Conservation (phyloP, 2,888 invertebrate genomes). For the Campoplex nolae region DNA sequence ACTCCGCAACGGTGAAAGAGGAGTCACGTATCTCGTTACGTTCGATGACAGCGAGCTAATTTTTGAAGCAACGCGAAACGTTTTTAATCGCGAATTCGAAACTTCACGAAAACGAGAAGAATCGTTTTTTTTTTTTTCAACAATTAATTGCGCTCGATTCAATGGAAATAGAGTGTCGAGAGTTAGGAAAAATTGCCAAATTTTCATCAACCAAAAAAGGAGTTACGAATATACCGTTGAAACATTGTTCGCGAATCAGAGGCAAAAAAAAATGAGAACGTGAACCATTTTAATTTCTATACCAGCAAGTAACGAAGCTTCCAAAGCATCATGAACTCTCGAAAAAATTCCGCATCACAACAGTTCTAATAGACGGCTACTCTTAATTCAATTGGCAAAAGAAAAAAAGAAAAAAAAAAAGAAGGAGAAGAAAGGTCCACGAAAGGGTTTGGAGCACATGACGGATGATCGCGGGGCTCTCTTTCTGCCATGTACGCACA, state of each 20-base stretch:
- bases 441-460: not conserved
- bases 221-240: not conserved
- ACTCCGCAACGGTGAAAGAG: constrained; percentile 28
- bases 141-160: not conserved
- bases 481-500: not conserved
- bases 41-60: constrained; percentile 43
- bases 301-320: not conserved
- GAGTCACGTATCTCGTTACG: constrained; percentile 39
- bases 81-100: not conserved
- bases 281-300: too few relatives aligned
- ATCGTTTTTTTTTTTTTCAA: not conserved
- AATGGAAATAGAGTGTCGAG: not conserved
- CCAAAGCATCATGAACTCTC: not conserved
- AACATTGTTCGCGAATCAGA: not conserved
- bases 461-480: not conserved
- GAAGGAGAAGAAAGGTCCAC: too few relatives aligned
- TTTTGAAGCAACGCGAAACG: not conserved
- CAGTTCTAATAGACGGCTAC: not conserved
- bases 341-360: not conserved
- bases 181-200: not conserved
- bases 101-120: not conserved
- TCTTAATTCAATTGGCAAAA: not conserved
- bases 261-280: not conserved
- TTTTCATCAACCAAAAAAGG: not conserved
- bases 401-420: not conserved